A percentile compares a stretch with the other conserved stretches of the same genome.
Conservation (phyloP, 2,113 vertebrate genomes). For the Otis tarda region DNA sequence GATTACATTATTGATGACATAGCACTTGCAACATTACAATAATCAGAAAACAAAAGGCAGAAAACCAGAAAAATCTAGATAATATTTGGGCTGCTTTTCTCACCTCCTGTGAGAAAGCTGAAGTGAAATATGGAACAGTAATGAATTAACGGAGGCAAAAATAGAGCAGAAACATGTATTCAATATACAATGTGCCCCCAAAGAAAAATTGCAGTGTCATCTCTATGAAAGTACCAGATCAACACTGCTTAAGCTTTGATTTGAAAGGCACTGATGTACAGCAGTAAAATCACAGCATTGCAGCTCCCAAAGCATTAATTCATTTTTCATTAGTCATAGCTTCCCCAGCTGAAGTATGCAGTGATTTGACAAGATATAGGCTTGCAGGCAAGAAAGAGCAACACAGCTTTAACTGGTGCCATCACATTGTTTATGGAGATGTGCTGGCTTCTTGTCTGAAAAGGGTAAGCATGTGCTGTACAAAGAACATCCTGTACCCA, state of each 20-base stretch:
- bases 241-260: neutral
- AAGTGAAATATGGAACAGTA: neutral
- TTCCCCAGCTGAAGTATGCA: neutral
- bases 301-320: neutral
- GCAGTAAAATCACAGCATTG: neutral
- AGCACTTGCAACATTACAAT: neutral
- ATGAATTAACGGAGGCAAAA: neutral
- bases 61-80: neutral
- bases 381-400: slow-evolving; percentile 24
- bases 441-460: neutral
- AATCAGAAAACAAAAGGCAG: neutral
- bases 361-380: slow-evolving; percentile 18
- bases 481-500: slow-evolving; percentile 19
- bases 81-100: neutral
- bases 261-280: neutral
- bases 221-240: neutral
- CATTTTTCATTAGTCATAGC: neutral
- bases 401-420: neutral
- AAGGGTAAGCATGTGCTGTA: neutral
- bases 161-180: neutral
- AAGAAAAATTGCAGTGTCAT: neutral
- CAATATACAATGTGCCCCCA: neutral
- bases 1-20: neutral
- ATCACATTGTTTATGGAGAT: slow-evolving; percentile 9
- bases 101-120: neutral